Evolutionary conservation across 2,797 vertebrate species (phyloP).

Genomic region (Scolopax rusticola): DNA sequence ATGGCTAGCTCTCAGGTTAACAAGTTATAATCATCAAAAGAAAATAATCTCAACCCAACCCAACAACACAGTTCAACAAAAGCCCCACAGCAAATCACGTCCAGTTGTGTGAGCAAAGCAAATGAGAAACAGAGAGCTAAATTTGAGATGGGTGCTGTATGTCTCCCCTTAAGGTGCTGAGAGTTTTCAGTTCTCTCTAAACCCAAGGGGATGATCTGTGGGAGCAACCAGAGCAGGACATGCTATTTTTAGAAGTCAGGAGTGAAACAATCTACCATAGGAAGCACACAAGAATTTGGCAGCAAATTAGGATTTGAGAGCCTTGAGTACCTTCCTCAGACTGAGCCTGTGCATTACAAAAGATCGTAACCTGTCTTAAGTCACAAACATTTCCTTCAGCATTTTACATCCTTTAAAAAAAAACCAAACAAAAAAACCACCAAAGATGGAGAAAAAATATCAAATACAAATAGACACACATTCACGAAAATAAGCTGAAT

Average conservation of each 20-base stretch:
- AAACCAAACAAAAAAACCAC: background rate
- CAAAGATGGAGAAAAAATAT: background rate
- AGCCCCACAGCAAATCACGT: background rate
- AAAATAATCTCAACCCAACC: background rate
- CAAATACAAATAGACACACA: background rate
- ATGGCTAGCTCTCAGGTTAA: background rate
- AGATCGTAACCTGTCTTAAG: background rate
- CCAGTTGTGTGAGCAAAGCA: background rate
- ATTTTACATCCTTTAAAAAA: background rate
- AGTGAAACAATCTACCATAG: conserved; percentile 31
- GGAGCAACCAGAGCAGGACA: background rate
- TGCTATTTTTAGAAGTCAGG: conserved; percentile 40
- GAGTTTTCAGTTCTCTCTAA: conserved; percentile 7
- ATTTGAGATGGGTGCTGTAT: background rate
- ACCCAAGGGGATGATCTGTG: background rate
- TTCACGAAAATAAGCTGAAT: background rate
- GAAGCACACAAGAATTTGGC: conserved; percentile 10
- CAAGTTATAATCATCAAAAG: background rate
- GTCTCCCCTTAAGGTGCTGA: background rate
- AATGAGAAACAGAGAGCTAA: background rate
- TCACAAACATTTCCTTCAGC: background rate
- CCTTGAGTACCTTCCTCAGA: background rate
- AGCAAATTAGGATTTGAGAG: conserved; percentile 14
- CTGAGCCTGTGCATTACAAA: background rate
- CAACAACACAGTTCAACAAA: background rate